Conservation (phyloP, 1,140 invertebrate species). For the Nasonia longicornis region DNA sequence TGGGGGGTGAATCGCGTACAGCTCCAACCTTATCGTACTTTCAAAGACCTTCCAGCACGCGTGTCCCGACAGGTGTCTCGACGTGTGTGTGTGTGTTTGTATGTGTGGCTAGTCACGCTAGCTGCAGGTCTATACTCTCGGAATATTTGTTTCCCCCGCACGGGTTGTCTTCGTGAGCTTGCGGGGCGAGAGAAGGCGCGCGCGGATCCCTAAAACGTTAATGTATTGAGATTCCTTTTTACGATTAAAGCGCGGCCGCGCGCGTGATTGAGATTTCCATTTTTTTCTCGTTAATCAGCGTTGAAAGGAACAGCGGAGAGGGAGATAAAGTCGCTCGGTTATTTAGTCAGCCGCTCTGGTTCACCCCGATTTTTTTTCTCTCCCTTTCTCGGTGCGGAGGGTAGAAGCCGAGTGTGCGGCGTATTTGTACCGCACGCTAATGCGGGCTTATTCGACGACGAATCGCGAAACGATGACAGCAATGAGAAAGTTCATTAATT, state of each 20-base stretch:
- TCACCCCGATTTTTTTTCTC: not conserved
- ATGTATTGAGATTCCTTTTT: constrained; percentile 41
- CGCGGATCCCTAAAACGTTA: constrained; percentile 19
- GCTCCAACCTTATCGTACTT: constrained; percentile 9
- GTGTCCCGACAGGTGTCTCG: constrained; percentile 7
- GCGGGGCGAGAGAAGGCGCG: not conserved
- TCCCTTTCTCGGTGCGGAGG: not conserved
- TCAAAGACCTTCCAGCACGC: not conserved
- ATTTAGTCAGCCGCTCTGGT: not conserved
- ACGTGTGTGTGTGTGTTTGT: not conserved
- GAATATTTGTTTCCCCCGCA: not conserved
- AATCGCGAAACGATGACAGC: not conserved
- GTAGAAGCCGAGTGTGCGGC: not conserved
- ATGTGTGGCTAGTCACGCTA: constrained; percentile 1
- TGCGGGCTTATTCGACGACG: not conserved
- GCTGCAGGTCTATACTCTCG: not conserved
- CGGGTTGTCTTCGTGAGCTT: not conserved
- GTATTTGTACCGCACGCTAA: not conserved
- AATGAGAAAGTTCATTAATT: not conserved
- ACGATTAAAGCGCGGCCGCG: constrained; percentile 6
- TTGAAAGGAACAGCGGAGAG: not conserved
- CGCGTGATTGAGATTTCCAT: constrained; percentile 38
- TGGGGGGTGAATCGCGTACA: not conserved
- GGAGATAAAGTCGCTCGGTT: not conserved
- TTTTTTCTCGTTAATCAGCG: constrained; percentile 42